Base-by-base conservation (phyloP, 1,140 invertebrate genomes). In the Oppia nitens region DNA sequence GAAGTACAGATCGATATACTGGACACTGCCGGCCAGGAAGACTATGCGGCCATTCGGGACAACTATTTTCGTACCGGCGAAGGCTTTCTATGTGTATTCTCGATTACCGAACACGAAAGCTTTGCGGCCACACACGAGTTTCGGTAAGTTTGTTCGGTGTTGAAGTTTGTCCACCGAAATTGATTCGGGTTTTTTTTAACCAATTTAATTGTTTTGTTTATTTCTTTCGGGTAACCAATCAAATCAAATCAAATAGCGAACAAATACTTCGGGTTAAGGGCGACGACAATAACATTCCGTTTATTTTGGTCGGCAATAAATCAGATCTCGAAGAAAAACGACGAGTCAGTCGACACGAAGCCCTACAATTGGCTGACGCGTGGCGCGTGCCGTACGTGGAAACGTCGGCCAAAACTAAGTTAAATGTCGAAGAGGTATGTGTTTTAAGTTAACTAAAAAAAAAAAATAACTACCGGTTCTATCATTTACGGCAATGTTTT, bases 1-100 rank as follows among this genome's bases (percentile, higher is more conserved):
- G 75, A 68, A 28, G 56, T 60, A 9, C 57, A 60, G 24, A 50
- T 74, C 17, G 72, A 73, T 55, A 74, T 75, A 47, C 63, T 75
- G 28, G 74, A 75, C 57, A 75, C 74, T 12, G 74, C 73, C 54
- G 74, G 74, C 53, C 74, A 75, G 68, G 73, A 74, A 20, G 73
- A 75, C 57, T 75, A 74, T 60, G 70, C 70, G 21, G 72, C 71
- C 6, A 73, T 75, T 67, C 63, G 72, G 47, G 73, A 64, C 25
- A 63, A 64, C 29, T 65, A 65, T 53, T 66, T 64, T 29, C 60
- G 63, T 14, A 50, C 59, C 52, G 73, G 73, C 6, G 72, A 75
- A 60, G 73, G 71, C 0, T 75, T 74, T 55, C 65, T 74, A n/a
- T 62, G 73, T 14, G 72, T 73, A 56, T 75, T 71, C 61, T 74